Evolutionary conservation across 2,113 vertebrate species (phyloP), one percentile per base, ranked within the genome.

Genomic region (Neofelis nebulosa): DNA sequence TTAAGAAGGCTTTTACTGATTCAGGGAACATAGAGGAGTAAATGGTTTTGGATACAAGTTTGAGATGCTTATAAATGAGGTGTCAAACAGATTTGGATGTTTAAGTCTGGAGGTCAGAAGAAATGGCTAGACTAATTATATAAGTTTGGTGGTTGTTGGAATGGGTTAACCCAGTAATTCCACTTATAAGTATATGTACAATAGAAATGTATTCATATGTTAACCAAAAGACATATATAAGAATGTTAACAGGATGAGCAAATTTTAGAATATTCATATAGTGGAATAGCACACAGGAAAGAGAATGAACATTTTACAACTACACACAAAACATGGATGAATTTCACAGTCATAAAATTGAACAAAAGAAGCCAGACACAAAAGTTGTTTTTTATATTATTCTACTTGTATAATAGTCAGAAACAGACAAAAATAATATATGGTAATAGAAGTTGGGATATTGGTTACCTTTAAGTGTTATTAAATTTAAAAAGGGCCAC

Each of bases 1-100:
- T 73, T 96, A 79, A 85, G 50, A 92, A 94, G 33, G 36, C 88
- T 96, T 94, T 97, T 83, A 88, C 50, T 79, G 73, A 97, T 83
- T 92, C 78, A 89, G 55, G 61, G 61, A 78, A 90, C 36, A 79
- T 91, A 23, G 48, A 57, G 41, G 33, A 92, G 31, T 19, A 95
- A 92, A 94, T 66, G 31, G 13, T 94, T 94, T 92, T 14, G 23
- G 11, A 63, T 94, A 71, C n/a, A 71, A 88, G 66, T 73, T 93
- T 94, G 68, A 91, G 48, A 52, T 71, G 18, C 52, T 92, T 91
- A 48, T 81, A 96, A 93, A 69, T 55, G 50, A 83, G 29, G 48
- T 82, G 38, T 78, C 71, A 89, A 55, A 82, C 21, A 84, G 31
- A 73, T 95, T 91, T 63, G n/a, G 33, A 79, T 76, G 81, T 71